These are phyloP conservation scores for Meteorus sp. DNA, from an alignment of 1,140 invertebrate genomes.

Conservation along the genomic window DNA sequence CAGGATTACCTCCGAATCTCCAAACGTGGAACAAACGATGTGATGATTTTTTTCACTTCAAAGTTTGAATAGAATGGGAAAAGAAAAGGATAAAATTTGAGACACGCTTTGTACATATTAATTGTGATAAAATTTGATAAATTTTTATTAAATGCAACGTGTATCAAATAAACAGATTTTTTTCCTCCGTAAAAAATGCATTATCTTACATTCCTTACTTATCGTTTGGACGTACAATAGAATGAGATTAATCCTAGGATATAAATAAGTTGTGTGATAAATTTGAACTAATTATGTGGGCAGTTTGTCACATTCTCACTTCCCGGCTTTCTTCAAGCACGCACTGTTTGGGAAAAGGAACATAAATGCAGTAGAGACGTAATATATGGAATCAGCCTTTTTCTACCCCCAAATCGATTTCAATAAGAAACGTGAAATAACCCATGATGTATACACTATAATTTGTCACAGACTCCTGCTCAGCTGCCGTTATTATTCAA, in stretches of 20 bases:
- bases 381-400: slow-evolving; percentile 48
- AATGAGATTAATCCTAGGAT: slow-evolving; percentile 29
- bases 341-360: background rate
- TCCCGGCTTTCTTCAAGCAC: slow-evolving; percentile 6
- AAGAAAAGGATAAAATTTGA: background rate
- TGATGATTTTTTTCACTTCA: slow-evolving; percentile 36
- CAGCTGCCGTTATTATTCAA: background rate
- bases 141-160: slow-evolving; percentile 49
- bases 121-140: slow-evolving; percentile 35
- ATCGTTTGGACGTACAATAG: background rate
- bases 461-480: background rate
- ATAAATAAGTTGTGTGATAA: slow-evolving; percentile 42
- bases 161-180: slow-evolving; percentile 33
- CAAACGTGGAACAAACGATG: slow-evolving; percentile 57
- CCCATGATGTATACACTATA: slow-evolving; percentile 33
- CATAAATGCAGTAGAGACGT: slow-evolving; percentile 6
- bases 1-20: slow-evolving; percentile 54
- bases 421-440: slow-evolving; percentile 19
- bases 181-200: slow-evolving; percentile 1
- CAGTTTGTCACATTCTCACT: slow-evolving; percentile 39
- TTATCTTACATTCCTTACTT: background rate
- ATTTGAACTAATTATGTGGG: slow-evolving; percentile 46
- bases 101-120: background rate
- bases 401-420: slow-evolving; percentile 34
- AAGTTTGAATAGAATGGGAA: background rate